Evolutionary conservation across 1,140 invertebrate genomes (phyloP).

Genomic region (Musca domestica): DNA sequence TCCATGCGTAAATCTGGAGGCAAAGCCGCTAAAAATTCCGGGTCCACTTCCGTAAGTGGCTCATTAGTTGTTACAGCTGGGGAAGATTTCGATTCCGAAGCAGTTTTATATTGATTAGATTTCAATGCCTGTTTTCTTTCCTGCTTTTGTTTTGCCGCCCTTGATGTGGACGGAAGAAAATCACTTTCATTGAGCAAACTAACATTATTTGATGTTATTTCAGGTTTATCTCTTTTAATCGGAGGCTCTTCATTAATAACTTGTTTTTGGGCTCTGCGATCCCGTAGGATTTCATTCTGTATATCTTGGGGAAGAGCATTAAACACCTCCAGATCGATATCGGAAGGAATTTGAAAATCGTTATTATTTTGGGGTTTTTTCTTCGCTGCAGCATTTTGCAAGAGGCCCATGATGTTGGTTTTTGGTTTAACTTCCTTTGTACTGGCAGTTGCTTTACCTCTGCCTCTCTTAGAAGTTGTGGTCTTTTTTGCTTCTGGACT

Average conservation of each 20-base stretch:
- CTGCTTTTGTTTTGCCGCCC: constrained; percentile 31
- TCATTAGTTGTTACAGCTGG: background rate
- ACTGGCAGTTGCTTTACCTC: background rate
- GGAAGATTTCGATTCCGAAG: background rate
- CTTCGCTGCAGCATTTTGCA: constrained; percentile 26
- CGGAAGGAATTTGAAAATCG: constrained; percentile 11
- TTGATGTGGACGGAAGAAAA: constrained; percentile 40
- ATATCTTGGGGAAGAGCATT: constrained; percentile 63
- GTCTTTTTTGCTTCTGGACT: background rate
- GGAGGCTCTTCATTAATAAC: background rate
- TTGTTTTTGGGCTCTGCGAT: background rate
- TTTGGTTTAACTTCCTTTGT: constrained; percentile 3
- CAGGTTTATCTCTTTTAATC: background rate
- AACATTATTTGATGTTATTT: background rate
- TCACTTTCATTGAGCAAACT: constrained; percentile 33
- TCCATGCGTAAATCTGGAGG: constrained; percentile 22
- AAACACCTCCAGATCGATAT: constrained; percentile 61
- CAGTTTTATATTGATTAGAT: constrained; percentile 4
- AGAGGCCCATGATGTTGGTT: constrained; percentile 24
- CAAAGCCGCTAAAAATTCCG: constrained; percentile 25
- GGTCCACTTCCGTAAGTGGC: constrained; percentile 14
- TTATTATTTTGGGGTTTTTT: constrained; percentile 11
- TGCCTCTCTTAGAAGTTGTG: background rate
- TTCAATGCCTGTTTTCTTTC: background rate
- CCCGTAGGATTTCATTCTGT: constrained; percentile 58